A percentile compares a stretch with the other conserved stretches of the same genome.
phyloP scores from a whole-genome alignment of 92 coral and sea anemone genomes.

The Epizoanthus scotinus region DNA sequence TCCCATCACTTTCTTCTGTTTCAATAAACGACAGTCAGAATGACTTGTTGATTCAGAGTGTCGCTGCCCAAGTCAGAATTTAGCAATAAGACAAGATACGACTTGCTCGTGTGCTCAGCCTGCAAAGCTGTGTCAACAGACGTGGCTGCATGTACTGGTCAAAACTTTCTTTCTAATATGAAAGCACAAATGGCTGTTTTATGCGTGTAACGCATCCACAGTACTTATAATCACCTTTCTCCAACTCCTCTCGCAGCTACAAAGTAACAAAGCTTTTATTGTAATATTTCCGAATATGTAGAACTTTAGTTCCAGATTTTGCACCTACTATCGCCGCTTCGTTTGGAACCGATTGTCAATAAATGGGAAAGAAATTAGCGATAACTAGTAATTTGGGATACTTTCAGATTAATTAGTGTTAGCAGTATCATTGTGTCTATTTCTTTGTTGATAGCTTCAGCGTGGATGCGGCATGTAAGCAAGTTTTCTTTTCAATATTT shows the following conservation, averaged over 20 bases:
- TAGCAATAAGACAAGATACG: not conserved
- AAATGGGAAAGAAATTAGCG: not conserved
- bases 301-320: not conserved
- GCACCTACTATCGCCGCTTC: not conserved
- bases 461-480: not conserved
- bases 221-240: too few species aligned
- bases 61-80: not conserved
- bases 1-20: not conserved
- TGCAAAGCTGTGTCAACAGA: constrained; percentile 25
- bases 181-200: not conserved
- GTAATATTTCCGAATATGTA: not conserved
- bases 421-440: not conserved
- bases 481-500: not conserved
- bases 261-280: not conserved
- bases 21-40: not conserved
- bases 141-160: not conserved
- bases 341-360: too few species aligned
- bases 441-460: not conserved
- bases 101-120: not conserved
- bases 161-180: not conserved
- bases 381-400: not conserved
- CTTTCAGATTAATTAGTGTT: constrained; percentile 1
- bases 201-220: too few species aligned
- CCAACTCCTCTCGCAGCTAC: not conserved
- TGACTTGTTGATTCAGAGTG: not conserved